Conservation (phyloP, 2,113 vertebrate species). For the Mobula hypostoma region DNA sequence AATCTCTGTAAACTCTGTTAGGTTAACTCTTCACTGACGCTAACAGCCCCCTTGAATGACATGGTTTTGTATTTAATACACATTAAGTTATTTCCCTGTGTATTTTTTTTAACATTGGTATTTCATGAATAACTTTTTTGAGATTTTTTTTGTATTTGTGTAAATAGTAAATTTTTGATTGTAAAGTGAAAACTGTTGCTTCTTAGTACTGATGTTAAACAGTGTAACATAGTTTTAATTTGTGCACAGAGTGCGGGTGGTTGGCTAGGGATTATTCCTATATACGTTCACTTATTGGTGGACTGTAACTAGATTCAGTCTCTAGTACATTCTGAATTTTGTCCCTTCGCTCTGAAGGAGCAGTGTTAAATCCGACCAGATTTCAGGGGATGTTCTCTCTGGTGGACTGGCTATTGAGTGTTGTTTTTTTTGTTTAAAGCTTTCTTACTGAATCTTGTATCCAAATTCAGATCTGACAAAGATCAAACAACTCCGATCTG, state of each 20-base stretch:
- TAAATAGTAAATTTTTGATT: slow-evolving; percentile 32
- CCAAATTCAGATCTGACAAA: background rate
- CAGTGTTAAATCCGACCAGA: background rate
- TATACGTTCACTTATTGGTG: background rate
- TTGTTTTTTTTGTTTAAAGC: background rate
- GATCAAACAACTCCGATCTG: background rate
- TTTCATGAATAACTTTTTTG: slow-evolving; percentile 19
- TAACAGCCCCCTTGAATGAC: background rate
- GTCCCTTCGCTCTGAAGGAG: background rate
- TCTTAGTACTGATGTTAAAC: slow-evolving; percentile 24
- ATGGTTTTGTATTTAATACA: slow-evolving; percentile 26
- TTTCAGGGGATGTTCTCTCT: background rate
- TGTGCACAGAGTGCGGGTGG: background rate
- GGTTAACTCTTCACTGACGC: background rate
- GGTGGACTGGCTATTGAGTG: background rate
- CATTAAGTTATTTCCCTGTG: slow-evolving; percentile 24
- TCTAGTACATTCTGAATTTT: background rate
- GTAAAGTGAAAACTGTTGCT: slow-evolving; percentile 35
- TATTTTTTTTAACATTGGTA: slow-evolving; percentile 34
- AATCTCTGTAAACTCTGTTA: slow-evolving; percentile 10
- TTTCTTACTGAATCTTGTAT: background rate
- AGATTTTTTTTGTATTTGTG: slow-evolving; percentile 35
- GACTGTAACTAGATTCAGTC: background rate
- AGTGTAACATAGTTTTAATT: slow-evolving; percentile 33
- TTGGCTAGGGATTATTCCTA: background rate